Percentiles rank a stretch among this genome's conserved stretches.
phyloP scores from a whole-genome alignment of 1,140 invertebrate species.

The Pseudomyrmex dendroicus region DNA sequence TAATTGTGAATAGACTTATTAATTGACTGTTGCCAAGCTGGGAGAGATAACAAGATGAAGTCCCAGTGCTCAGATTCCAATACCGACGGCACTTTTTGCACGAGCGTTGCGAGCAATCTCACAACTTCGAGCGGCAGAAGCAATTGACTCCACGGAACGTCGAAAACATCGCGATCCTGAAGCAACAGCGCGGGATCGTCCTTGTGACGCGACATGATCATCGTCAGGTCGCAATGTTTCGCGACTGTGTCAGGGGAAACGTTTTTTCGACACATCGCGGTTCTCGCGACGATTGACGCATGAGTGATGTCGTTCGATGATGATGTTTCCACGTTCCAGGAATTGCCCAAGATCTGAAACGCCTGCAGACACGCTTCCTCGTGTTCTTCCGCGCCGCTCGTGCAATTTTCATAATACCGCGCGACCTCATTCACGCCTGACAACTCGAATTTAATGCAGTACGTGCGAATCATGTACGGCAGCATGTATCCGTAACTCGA shows the following conservation, averaged over 20 bases:
- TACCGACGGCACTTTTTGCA: slow-evolving; percentile 79
- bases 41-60: slow-evolving; percentile 87
- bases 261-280: slow-evolving; percentile 44
- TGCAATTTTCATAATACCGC: slow-evolving; percentile 37
- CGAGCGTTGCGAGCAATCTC: slow-evolving; percentile 78
- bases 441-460: slow-evolving; percentile 52
- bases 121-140: slow-evolving; percentile 81
- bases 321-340: slow-evolving; percentile 41
- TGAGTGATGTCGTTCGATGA: slow-evolving; percentile 50
- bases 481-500: slow-evolving; percentile 61
- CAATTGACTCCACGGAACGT: slow-evolving; percentile 78
- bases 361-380: slow-evolving; percentile 54
- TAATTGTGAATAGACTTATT: slow-evolving; percentile 82
- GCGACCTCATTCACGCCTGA: neutral
- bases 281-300: slow-evolving; percentile 67
- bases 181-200: slow-evolving; percentile 68
- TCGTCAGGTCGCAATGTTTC: slow-evolving; percentile 57
- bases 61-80: slow-evolving; percentile 87
- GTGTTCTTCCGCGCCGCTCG: neutral
- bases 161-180: slow-evolving; percentile 76
- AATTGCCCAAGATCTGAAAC: slow-evolving; percentile 57
- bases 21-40: slow-evolving; percentile 86
- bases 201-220: slow-evolving; percentile 69
- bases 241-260: neutral
- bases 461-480: slow-evolving; percentile 59